Base-by-base conservation (phyloP, 2,888 invertebrate genomes). In the Terebella lapidaria region DNA sequence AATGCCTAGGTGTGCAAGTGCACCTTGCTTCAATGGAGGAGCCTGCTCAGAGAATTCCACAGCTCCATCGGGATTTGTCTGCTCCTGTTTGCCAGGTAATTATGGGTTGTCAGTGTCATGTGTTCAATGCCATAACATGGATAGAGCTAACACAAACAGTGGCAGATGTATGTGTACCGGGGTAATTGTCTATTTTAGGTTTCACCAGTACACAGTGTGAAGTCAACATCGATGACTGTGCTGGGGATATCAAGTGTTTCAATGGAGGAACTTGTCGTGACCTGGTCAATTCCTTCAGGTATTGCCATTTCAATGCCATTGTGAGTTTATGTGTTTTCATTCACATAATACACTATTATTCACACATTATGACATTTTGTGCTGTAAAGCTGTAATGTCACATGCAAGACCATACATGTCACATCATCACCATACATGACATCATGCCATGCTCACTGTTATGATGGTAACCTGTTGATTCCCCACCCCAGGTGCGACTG, bases 181-280 rank as follows among this genome's bases (percentile, higher is more conserved):
- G n/a, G 15, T 51, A 22, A 20, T 51, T 26, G 24, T 60, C 20
- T 28, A 22, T 46, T 59, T 2, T 53, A 64, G 66, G 66, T 10
- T 59, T 45, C 29, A 58, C 61, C 1, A 63, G 66, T 18, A 4
- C 18, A 26, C 26, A 46, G 1, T 66, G 66, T 61, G 53, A 61
- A 24, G 45, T 49, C 22, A 57, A 64, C 29, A 58, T 61, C 15
- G 58, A 66, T 30, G 58, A 64, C 26, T 66, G 66, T 56, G n/a
- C 28, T 1, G 45, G 53, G 47, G n/a, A 5, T 20, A 54, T 54
- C 10, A 22, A 35, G 25, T 66, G 66, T 55, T 57, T 30, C 2
- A 59, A 64, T 56, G 63, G 63, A 20, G 66, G 53, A 3, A 57
- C 59, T 2, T 66, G 66, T 51, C 56, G 64, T 26, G 63, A 65